Evolutionary conservation across 2,888 invertebrate species (phyloP), one percentile per base, ranked within the genome.

Genomic region (Volucella zonaria): DNA sequence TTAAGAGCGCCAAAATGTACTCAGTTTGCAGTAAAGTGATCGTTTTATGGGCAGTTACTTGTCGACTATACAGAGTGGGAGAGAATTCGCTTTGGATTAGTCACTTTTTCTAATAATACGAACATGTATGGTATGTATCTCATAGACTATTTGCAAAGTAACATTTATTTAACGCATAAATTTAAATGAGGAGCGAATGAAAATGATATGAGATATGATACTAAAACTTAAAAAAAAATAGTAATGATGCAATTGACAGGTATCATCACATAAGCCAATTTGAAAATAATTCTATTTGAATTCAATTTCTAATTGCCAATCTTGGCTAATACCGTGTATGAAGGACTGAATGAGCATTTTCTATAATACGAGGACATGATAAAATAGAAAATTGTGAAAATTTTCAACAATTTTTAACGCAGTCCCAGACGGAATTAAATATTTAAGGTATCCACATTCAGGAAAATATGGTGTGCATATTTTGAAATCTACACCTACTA

Each of bases 101-200:
- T 66, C 51, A 52, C 23, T 18, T n/a, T n/a, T 12, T n/a, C 52
- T 52, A 66, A 43, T 66, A 66, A 66, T 66, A 66, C 40, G 64
- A 64, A 18, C 47, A 15, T 49, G 49, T 31, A 12, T 8, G n/a
- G 38, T 51, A 42, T 10, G n/a, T 52, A 18, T 42, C 52, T 42
- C 18, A n/a, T n/a, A 40, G 12, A 23, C 6, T 31, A 31, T 31
- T 31, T 31, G 52, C 52, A 8, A 52, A 52, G 52, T 42, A 66
- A 66, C 42, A 66, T 54, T 66, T 43, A 52, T 52, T 23, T 52
- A 42, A 42, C 52, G 43, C 51, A 10, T 8, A 31, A 23, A 43
- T 9, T 66, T 42, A 23, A 42, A 18, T 42, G 9, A 66, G 42
- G 51, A 52, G 51, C 10, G 14, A 66, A 66, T 8, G 42, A 4